A percentile compares a stretch with the other conserved stretches of the same genome.
Evolutionary conservation across 2,888 invertebrate species (phyloP).

Genomic region (Polyommatus iphigenia): DNA sequence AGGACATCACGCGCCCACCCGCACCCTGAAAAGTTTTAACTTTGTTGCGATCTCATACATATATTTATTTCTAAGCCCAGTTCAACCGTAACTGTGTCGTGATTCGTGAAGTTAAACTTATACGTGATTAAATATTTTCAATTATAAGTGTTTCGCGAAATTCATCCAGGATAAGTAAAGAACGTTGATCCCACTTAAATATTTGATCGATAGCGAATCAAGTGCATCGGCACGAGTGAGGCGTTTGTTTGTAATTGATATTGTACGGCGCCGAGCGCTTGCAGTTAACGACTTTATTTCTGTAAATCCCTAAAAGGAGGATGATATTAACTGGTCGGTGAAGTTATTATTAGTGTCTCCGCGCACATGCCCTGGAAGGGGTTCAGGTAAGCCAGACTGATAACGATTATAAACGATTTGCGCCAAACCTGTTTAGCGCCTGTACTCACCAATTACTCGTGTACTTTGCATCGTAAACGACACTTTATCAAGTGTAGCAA

Average conservation of each 20-base stretch:
- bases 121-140: slow-evolving; percentile 34
- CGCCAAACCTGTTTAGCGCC: slow-evolving; percentile 28
- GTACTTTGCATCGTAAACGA: neutral
- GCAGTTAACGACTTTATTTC: slow-evolving; percentile 15
- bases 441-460: slow-evolving; percentile 27
- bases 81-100: neutral
- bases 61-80: neutral
- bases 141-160: slow-evolving; percentile 54
- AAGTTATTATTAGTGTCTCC: slow-evolving; percentile 69
- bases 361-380: slow-evolving; percentile 34
- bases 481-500: neutral
- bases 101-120: neutral
- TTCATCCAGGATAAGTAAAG: slow-evolving; percentile 52
- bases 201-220: slow-evolving; percentile 56
- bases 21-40: neutral
- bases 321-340: slow-evolving; percentile 63
- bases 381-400: slow-evolving; percentile 31
- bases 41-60: slow-evolving; percentile 14
- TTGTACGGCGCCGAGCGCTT: slow-evolving; percentile 13
- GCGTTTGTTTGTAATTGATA: slow-evolving; percentile 32
- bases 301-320: slow-evolving; percentile 54
- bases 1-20: neutral
- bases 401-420: slow-evolving; percentile 21
- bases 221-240: slow-evolving; percentile 44
- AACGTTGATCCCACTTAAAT: slow-evolving; percentile 72